Base-by-base conservation (phyloP, 2,888 invertebrate species). In the Andrena dorsata region DNA sequence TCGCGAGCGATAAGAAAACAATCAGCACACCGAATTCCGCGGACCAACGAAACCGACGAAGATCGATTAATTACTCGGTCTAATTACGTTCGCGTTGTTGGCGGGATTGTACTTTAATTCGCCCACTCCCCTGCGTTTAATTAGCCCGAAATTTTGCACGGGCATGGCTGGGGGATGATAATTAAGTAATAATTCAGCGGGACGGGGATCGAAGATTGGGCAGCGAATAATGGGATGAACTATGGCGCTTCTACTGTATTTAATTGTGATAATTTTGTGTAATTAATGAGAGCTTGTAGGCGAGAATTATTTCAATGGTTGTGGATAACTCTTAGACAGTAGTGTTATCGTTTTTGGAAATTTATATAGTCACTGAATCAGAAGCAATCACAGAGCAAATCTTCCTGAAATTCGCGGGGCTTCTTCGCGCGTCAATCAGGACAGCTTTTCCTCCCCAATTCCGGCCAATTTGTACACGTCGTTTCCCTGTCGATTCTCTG, bases 141-240 rank as follows among this genome's bases (percentile, higher is more conserved):
- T 73, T 58, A 65, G 73, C 41, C 20, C 23, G 41, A 47, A 56
- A 65, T 35, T 65, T 47, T 30, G 51, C 5, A 16, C 32, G 23
- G 6, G 13, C 8, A 10, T 41, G 10, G 8, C 20, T 8, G 8
- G 20, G 26, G 20, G 0, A 41, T 7, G 41, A 16, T 56, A 73
- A 73, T 73, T 53, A 73, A 73, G 41, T 58, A 47, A 73, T 65
- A 73, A 73, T 73, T 65, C 16, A 16, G n/a, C n/a, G 60, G 20
- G 20, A 28, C 20, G 26, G 3, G 23, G 23, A 26, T 28, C 16
- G 23, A n/a, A 60, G n/a, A 60, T 8, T 28, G 30, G 30, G 1
- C 3, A 30, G 58, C n/a, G 6, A 30, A 60, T 20, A 51, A n/a
- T 51, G 20, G 20, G n/a, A 51, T 2, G 2, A 8, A 20, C 0